Percentiles rank a stretch among this genome's conserved stretches.
Conservation (phyloP, 2,797 vertebrate genomes). For the Silurus lanzhouensis region DNA sequence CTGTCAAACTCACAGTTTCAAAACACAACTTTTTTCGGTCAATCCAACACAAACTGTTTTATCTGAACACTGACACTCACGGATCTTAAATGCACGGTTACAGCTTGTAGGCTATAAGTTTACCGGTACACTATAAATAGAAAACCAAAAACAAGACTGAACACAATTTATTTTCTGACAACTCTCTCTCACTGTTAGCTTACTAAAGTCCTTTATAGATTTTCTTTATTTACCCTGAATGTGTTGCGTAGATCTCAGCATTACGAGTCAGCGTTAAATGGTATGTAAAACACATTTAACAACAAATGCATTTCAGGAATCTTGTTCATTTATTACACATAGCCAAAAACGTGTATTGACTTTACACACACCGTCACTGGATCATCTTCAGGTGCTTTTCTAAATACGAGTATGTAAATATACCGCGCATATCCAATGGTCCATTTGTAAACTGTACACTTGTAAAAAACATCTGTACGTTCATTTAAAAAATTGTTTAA, state of each 20-base stretch:
- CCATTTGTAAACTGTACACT: too few species aligned
- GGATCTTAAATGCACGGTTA: background rate
- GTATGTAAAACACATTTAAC: background rate
- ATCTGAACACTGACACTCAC: background rate
- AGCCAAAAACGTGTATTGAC: background rate
- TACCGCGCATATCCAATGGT: background rate
- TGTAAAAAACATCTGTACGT: too few species aligned
- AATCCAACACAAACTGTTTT: background rate
- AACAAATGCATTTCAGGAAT: background rate
- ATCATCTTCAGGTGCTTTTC: background rate
- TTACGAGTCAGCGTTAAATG: background rate
- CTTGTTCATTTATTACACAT: background rate
- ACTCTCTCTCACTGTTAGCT: background rate
- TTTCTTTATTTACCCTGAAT: background rate
- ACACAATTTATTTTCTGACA: background rate
- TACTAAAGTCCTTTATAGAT: background rate
- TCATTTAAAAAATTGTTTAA: too few species aligned
- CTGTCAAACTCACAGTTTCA: background rate
- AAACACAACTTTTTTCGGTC: background rate
- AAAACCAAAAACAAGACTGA: background rate
- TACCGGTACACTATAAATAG: background rate
- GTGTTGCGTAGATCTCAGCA: background rate
- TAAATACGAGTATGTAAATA: background rate
- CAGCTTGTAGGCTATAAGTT: background rate
- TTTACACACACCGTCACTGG: background rate